Evolutionary conservation across 2,888 invertebrate species (phyloP), one percentile per base, ranked within the genome.

Genomic region (Formica aserva): DNA sequence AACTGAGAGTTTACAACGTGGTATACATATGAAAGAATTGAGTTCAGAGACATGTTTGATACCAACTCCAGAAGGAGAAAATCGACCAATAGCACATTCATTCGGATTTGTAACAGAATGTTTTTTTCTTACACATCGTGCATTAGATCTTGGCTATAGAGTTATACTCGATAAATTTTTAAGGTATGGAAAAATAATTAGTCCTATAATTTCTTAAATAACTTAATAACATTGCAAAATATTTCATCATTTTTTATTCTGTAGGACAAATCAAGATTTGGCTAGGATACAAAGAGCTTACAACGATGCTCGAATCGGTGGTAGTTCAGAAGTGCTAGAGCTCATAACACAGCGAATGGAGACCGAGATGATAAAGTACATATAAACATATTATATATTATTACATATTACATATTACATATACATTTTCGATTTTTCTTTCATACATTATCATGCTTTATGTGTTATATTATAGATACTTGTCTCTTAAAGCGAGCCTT

Each of bases 21-120:
- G 96, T 29, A 96, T 98, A 2, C 98, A 97, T 93, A 95, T 98
- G 94, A 95, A 95, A 86, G 97, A 97, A 86, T 95, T 98, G 85
- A 95, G 95, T 77, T 96, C 96, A 55, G 98, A 98, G 94, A 99
- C 98, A 0, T 97, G 98, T 92, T 95, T 99, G 62, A 95, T 98
- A 86, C 98, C 98, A 15, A 94, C 95, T 0, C 95, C 96, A 15
- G 96, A 96, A 71, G 95, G 95, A 32, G 96, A 96, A 77, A 95
- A 94, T 60, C 95, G 97, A 18, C 95, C 96, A 1, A 95, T 96
- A 0, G 95, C 95, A 0, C 96, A 96, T 0, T 95, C 95, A 26
- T 98, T 97, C 92, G 97, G 96, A 93, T 99, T 99, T 94, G 97
- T 98, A 18, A 98, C 98, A 0, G 98, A 99, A 94, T 97, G 98